Percentiles rank a stretch among this genome's conserved stretches.
phyloP scores from a whole-genome alignment of 2,113 vertebrate species.

The Puma concolor region DNA sequence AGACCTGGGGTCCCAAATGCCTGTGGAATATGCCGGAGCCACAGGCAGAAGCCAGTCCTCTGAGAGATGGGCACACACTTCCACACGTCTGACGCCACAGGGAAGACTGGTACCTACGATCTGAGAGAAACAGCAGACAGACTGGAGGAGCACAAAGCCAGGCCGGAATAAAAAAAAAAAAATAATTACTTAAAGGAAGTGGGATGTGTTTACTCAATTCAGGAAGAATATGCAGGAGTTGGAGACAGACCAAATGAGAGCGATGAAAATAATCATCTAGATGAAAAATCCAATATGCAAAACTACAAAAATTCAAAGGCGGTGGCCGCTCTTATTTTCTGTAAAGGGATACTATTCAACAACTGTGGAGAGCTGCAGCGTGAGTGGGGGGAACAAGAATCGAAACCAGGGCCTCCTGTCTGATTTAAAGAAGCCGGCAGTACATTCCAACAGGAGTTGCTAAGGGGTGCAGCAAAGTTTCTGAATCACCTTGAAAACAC shows the following conservation, averaged over 20 bases:
- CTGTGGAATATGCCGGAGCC: neutral
- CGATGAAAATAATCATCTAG: neutral
- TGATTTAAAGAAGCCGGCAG: neutral
- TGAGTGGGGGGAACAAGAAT: neutral
- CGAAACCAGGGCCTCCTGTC: neutral
- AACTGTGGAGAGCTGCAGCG: neutral
- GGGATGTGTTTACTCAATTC: neutral
- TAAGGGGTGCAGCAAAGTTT: neutral
- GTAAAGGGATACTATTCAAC: neutral
- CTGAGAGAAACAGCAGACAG: neutral
- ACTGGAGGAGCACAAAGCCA: neutral
- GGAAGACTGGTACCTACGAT: rapidly evolving
- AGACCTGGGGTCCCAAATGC: no score
- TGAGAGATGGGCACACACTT: neutral
- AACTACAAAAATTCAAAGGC: neutral
- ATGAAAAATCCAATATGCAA: neutral
- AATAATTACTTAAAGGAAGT: neutral
- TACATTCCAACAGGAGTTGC: neutral
- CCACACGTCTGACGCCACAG: rapidly evolving
- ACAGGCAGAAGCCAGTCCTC: neutral
- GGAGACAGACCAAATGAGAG: neutral
- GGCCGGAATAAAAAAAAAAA: neutral
- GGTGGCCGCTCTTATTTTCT: neutral
- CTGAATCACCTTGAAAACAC: neutral
- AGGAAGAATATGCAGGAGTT: neutral